Evolutionary conservation across 2,888 invertebrate species (phyloP).

Genomic region (Spisula solida): DNA sequence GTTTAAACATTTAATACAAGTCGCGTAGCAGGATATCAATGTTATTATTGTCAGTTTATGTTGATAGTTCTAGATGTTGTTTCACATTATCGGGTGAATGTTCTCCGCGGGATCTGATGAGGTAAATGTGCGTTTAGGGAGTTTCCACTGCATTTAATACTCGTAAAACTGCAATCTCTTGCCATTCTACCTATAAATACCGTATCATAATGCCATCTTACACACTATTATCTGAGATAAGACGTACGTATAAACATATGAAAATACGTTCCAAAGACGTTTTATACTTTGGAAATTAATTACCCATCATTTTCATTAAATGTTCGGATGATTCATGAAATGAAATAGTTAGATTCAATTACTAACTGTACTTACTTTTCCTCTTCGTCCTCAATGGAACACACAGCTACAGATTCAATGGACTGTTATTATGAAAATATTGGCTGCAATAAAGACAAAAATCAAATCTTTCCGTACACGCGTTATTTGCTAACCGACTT

Average conservation of each 20-base stretch:
- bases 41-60: neutral
- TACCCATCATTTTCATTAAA: neutral
- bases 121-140: neutral
- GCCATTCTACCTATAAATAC: neutral
- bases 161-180: neutral
- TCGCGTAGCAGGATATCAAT: neutral
- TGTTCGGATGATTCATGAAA: neutral
- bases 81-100: neutral
- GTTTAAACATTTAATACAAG: neutral
- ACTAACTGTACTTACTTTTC: no score
- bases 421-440: no score
- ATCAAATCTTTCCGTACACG: no score
- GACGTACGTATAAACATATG: neutral
- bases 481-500: no score
- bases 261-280: neutral
- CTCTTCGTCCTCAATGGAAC: no score
- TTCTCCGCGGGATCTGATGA: neutral
- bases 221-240: neutral
- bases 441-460: no score
- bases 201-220: neutral
- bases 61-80: neutral
- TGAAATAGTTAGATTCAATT: no score
- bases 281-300: neutral
- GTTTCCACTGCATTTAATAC: neutral
- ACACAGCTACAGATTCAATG: no score